These are phyloP conservation scores for Pardalotus punctatus DNA, from an alignment of 2,113 vertebrate species.

Conservation along the genomic window DNA sequence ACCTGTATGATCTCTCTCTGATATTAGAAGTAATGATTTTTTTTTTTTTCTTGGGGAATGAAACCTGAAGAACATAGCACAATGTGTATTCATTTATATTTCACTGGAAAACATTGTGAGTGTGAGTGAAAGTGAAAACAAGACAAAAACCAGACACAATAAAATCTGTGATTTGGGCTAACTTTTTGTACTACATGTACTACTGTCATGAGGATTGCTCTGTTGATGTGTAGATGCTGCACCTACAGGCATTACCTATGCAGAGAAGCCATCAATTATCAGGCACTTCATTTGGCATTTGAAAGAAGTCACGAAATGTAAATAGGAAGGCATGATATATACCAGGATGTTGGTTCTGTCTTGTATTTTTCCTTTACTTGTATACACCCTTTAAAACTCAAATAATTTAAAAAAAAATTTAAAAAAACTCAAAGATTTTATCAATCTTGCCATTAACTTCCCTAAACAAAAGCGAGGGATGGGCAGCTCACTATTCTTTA, in stretches of 20 bases:
- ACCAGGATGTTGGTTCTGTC: rapidly evolving
- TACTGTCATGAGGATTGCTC: not conserved
- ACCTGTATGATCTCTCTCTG: not conserved
- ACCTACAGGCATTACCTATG: not conserved
- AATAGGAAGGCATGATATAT: not conserved
- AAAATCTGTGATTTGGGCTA: not conserved
- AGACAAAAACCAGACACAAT: not conserved
- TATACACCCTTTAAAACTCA: not conserved
- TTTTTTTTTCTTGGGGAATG: not conserved
- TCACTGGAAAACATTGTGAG: not conserved
- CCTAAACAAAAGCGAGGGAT: not conserved
- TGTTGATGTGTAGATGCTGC: not conserved
- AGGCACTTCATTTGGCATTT: not conserved
- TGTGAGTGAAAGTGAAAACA: not conserved
- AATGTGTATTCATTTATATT: not conserved
- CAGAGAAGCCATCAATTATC: not conserved
- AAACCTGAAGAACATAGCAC: not conserved
- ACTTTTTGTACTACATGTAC: not conserved
- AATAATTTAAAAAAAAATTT: no score
- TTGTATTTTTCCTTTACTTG: not conserved
- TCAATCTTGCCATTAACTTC: not conserved
- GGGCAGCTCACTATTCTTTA: not conserved
- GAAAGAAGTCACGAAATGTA: not conserved
- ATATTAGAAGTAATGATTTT: not conserved
- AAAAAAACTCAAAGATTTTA: no score